A percentile compares a stretch with the other conserved stretches of the same genome.
Evolutionary conservation across 2,888 invertebrate genomes (phyloP).

Genomic region (Maniola hyperantus): DNA sequence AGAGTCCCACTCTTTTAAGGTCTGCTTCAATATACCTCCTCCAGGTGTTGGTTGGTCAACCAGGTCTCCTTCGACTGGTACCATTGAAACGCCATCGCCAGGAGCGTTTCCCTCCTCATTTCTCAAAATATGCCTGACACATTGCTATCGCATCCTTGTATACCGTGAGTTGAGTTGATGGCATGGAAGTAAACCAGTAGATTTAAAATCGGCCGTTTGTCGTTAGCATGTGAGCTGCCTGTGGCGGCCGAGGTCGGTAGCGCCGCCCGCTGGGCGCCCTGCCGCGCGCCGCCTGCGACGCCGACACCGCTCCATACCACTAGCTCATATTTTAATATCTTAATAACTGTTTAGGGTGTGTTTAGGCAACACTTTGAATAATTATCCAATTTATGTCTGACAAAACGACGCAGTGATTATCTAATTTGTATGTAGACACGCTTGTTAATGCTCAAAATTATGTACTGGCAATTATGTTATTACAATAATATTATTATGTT

Average conservation of each 20-base stretch:
- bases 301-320: constrained; percentile 42
- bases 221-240: constrained; percentile 9
- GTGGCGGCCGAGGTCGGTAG: constrained; percentile 58
- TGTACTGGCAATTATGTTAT: constrained; percentile 25
- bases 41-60: too few species aligned
- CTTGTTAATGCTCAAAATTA: constrained; percentile 24
- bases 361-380: constrained; percentile 67
- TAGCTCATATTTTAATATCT: constrained; percentile 73
- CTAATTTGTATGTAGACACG: constrained; percentile 40
- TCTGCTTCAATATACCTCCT: too few species aligned
- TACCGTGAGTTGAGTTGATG: too few species aligned
- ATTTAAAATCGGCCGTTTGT: not conserved
- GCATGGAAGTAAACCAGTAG: too few species aligned
- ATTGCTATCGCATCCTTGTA: too few species aligned
- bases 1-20: too few species aligned
- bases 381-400: constrained; percentile 64
- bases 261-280: constrained; percentile 73
- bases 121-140: too few species aligned
- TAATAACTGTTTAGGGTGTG: constrained; percentile 74
- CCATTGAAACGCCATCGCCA: too few species aligned
- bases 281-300: constrained; percentile 61
- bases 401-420: constrained; percentile 49
- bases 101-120: too few species aligned
- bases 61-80: too few species aligned
- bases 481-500: constrained; percentile 2